Evolutionary conservation across 1,140 invertebrate genomes (phyloP), one percentile per base, ranked within the genome.

Genomic region (Cotesia glomerata): DNA sequence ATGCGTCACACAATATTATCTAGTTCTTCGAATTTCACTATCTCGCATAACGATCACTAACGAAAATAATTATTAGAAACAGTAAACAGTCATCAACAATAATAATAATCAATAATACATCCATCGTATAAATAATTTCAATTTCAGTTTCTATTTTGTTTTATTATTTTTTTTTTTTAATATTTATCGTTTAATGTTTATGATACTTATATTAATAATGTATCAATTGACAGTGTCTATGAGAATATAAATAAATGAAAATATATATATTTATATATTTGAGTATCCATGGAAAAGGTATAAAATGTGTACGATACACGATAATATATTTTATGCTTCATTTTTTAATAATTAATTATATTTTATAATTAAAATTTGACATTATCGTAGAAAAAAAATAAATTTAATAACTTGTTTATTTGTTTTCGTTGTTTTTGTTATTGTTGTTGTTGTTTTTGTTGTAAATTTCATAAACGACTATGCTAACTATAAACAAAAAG

Each of bases 241-340:
- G 34, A 70, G 63, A 77, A 54, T 54, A 26, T 26, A 26, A 26
- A 26, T 26, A 26, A 26, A 26, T 26, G 1, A 26, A 26, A 26
- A 26, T 26, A 26, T 26, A 26, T 26, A 26, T 26, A 26, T 26
- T 26, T 26, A 26, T 26, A 26, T 26, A 54, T 62, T 74, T 75
- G 76, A 76, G 63, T 74, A 73, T 72, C 76, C 80, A 80, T 81
- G 80, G 79, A 79, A 81, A 81, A 81, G 80, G 80, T 81, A 81
- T 81, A 81, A 80, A 81, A 80, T 78, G 75, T 75, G 70, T 78
- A 71, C 72, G 62, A 35, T 69, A 72, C 63, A 63, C 49, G 70
- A 61, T 14, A 26, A 64, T 14, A 51, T 11, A 51, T 11, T 51
- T 51, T 51, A 11, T 51, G 45, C n/a, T 51, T 1, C 2, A 51